Evolutionary conservation across 1,140 invertebrate species (phyloP), one percentile per base, ranked within the genome.

Genomic region (Hylaeus volcanicus): DNA sequence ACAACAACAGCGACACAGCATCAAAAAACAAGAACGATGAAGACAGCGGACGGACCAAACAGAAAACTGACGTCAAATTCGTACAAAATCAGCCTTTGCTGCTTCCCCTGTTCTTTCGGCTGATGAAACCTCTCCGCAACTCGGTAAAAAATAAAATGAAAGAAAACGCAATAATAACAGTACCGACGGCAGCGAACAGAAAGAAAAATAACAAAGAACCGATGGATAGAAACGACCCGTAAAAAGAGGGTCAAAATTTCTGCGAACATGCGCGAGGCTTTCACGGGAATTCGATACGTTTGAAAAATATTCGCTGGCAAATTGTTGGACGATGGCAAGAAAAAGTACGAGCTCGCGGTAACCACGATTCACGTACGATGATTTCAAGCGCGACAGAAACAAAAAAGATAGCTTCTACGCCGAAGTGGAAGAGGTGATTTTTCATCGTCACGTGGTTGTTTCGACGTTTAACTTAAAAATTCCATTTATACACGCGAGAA

Each of bases 1-100:
- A 74, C 73, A 70, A 65, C 70, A 87, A 80, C 73, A 88, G 48
- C 78, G 76, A 72, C 78, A 78, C 84, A 85, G 51, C 75, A 63
- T 48, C 74, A 80, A 72, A 79, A 69, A 56, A n/a, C 26, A 26
- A 48, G 81, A 68, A 82, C n/a, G 78, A 75, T 63, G 55, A 77
- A 79, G 51, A 82, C 45, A 51, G 81, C 43, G 75, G 74, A 69
- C 56, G 79, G 71, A 84, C 81, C 63, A 74, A 51, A 51, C 61
- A 68, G 56, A 61, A 78, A 64, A 78, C 43, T 45, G 11, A 77
- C 60, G 64, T 26, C n/a, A 15, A 53, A 71, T 43, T 43, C 5
- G 39, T 41, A 41, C 41, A 15, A 41, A 64, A 12, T 6, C 5
- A 64, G 61, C 39, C 39, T 5, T 61, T 8, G 15, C 12, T 64